Evolutionary conservation across 2,797 vertebrate species (phyloP), one percentile per base, ranked within the genome.

Genomic region (Channallabes apus): DNA sequence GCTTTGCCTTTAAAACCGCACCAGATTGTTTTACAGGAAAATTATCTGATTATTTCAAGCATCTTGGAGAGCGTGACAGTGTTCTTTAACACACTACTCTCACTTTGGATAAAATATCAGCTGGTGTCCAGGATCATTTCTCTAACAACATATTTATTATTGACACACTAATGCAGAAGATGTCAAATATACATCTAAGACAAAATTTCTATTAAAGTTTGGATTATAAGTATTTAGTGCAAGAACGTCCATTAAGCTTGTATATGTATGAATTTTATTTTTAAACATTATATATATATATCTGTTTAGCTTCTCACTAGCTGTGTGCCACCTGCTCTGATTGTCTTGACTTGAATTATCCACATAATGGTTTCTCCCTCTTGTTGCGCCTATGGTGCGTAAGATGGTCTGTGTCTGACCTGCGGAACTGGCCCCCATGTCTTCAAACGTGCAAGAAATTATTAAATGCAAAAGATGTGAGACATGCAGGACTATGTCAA

Each of bases 381-480:
- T 38, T 71, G 69, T 68, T 73, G 35, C 68, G 76, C 89, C 87
- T 82, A 89, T 87, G 89, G 86, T 77, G 46, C 27, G 11, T 73
- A 86, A 83, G 75, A 29, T 87, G 77, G 59, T 85, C 54, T 77
- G 83, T 59, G 86, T 83, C 68, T 56, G 69, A 32, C 24, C 80
- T 35, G 58, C 67, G 41, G 68, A 83, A 83, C 11, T 3, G 1
- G 20, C 9, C 32, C 35, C 17, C 41, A 17, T 73, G 24, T 76
- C 15, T 27, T 73, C 9, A 75, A 75, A 75, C 24, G 22, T n/a
- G 20, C 12, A 56, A 29, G 11, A 59, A 29, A 75, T 54, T 56
- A n/a, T 29, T 29, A 29, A 75, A 3, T 29, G 20, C 3, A 35
- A 4, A 24, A 61, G 76, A 58, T 24, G 1, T 78, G 29, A 58